A percentile compares a stretch with the other conserved stretches of the same genome.
Evolutionary conservation across 1,140 invertebrate species (phyloP).

Genomic region (Diorhabda carinulata): DNA sequence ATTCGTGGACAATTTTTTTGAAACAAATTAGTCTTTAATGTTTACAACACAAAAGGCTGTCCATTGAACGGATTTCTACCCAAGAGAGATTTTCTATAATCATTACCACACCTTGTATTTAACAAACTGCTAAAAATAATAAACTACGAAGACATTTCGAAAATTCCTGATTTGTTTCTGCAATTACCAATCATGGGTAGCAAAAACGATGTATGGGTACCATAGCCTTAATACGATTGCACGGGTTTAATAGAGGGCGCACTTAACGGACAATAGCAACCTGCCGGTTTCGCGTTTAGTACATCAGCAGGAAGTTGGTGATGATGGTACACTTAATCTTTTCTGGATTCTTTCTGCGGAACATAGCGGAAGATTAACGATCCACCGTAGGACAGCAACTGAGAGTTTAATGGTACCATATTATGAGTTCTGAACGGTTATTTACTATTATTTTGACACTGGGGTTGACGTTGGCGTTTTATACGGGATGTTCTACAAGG

Average conservation of each 20-base stretch:
- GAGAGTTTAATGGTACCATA: not conserved
- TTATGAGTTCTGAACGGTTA: not conserved
- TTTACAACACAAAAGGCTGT: too few species aligned
- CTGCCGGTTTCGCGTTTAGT: not conserved
- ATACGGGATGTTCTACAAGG: not conserved
- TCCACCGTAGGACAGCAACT: not conserved
- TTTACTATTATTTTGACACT: not conserved
- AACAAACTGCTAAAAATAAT: too few species aligned
- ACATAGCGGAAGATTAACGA: not conserved
- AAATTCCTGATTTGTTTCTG: not conserved
- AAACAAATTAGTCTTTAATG: too few species aligned
- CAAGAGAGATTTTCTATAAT: too few species aligned
- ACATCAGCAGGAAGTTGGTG: not conserved
- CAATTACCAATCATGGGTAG: not conserved
- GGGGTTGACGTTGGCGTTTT: not conserved
- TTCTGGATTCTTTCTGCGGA: conserved; percentile 1
- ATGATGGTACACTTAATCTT: conserved; percentile 2
- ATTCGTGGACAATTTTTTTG: too few species aligned
- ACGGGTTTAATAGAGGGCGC: not conserved
- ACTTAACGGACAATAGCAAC: not conserved
- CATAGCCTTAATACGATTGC: not conserved
- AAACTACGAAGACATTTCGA: too few species aligned
- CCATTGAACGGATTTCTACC: too few species aligned
- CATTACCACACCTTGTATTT: too few species aligned
- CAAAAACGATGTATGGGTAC: not conserved